Conservation (phyloP, 2,113 vertebrate species). For the Thermophis baileyi region DNA sequence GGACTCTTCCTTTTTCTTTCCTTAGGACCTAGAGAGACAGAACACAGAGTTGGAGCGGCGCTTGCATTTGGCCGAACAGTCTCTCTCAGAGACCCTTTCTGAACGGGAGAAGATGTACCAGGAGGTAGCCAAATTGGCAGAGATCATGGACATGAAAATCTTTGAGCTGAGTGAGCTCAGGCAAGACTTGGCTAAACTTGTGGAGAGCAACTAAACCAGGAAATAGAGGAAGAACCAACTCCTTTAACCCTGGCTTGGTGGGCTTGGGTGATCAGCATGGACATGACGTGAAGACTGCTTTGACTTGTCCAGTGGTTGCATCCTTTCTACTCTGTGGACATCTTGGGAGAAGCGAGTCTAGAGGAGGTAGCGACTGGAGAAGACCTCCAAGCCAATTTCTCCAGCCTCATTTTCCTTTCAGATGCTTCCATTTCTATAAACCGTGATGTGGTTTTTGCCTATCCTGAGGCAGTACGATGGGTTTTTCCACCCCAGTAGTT, state of each 20-base stretch:
- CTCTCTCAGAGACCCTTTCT: slow-evolving; percentile 74
- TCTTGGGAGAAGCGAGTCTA: neutral
- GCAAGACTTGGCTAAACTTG: slow-evolving; percentile 86
- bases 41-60: slow-evolving; percentile 84
- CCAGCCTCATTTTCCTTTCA: neutral
- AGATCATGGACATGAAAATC: slow-evolving; percentile 92
- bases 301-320: neutral
- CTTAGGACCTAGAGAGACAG: slow-evolving; percentile 84
- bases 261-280: neutral
- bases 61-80: slow-evolving; percentile 80
- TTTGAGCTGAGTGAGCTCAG: slow-evolving; percentile 92
- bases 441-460: neutral
- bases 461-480: slow-evolving; percentile 6
- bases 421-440: slow-evolving; percentile 2
- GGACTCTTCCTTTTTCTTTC: rapidly evolving
- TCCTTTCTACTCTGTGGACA: rapidly evolving
- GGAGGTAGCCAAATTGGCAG: slow-evolving; percentile 82
- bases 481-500: neutral
- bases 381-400: neutral
- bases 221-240: neutral
- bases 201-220: slow-evolving; percentile 71
- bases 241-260: slow-evolving; percentile 28
- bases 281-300: neutral
- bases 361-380: neutral
- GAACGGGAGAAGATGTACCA: slow-evolving; percentile 81